Evolutionary conservation across 2,888 invertebrate genomes (phyloP), one percentile per base, ranked within the genome.

Genomic region (Malacosoma neustria): DNA sequence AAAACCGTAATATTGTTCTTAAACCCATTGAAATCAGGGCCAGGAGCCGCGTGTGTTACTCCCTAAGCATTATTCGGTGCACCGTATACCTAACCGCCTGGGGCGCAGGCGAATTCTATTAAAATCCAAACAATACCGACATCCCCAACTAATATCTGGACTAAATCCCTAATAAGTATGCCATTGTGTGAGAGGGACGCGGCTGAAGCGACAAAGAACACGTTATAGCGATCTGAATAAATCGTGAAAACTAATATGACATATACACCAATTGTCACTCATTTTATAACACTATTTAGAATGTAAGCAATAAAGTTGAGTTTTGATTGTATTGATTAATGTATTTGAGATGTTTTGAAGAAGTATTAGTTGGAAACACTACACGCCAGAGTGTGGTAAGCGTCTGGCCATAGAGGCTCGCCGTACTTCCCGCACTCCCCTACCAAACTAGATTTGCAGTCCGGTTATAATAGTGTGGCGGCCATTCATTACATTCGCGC

Each of bases 111-210:
- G 75, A 72, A 84, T 85, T 84, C 82, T 79, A 85, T 84, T 82
- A 82, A 84, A 81, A 76, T 72, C 73, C 81, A 81, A 84, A 85
- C 85, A 84, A 85, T 82, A 62, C 73, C 73, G 58, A 67, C 77
- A 79, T 79, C 85, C 84, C 84, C 80, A 84, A 84, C 84, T 85
- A 84, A 84, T 85, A 85, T 82, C 85, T 82, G 85, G 79, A 84
- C 84, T 84, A 84, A 84, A 84, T 84, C 85, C 84, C 85, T 85
- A 84, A 85, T 85, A 85, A 85, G 85, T 85, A 84, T 82, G 82
- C 85, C 82, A 84, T 84, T 84, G 85, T 82, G 73, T 73, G 84
- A 81, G 82, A 84, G 85, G 76, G 85, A 81, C 79, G 75, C 68
- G 75, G 75, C 70, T 61, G 62, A 73, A 73, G 70, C 80, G 70